Conservation (phyloP, 2,113 vertebrate genomes). For the Gymnocephalus cernua region DNA sequence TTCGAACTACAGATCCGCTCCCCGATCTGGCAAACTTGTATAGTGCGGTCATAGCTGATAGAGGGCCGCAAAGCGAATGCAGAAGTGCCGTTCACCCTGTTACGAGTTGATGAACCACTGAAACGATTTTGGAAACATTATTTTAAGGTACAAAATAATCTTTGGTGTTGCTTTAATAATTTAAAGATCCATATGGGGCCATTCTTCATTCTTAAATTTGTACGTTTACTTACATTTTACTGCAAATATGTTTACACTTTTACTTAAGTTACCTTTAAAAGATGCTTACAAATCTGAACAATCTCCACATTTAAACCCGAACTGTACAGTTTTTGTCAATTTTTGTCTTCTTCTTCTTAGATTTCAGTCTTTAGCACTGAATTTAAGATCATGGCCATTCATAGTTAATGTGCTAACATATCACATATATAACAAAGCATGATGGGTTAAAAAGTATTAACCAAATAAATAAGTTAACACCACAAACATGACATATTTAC, state of each 20-base stretch:
- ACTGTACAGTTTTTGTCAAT: background rate
- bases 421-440: background rate
- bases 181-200: background rate
- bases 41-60: too few relatives aligned
- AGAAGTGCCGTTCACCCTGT: too few relatives aligned
- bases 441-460: background rate
- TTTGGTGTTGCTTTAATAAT: too few relatives aligned
- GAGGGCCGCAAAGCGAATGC: too few relatives aligned
- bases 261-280: background rate
- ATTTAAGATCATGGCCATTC: background rate
- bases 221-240: background rate
- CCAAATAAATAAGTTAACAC: background rate
- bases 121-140: too few relatives aligned
- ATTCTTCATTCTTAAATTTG: background rate
- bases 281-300: background rate
- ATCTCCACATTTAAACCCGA: background rate
- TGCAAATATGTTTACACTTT: background rate
- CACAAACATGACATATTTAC: background rate
- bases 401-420: background rate
- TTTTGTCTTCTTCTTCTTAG: background rate
- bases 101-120: too few relatives aligned
- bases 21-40: too few relatives aligned
- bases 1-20: too few relatives aligned
- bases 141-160: too few relatives aligned
- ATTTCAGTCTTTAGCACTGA: background rate